Conservation (phyloP, 2,113 vertebrate genomes). For the Nycticryphes semicollaris region DNA sequence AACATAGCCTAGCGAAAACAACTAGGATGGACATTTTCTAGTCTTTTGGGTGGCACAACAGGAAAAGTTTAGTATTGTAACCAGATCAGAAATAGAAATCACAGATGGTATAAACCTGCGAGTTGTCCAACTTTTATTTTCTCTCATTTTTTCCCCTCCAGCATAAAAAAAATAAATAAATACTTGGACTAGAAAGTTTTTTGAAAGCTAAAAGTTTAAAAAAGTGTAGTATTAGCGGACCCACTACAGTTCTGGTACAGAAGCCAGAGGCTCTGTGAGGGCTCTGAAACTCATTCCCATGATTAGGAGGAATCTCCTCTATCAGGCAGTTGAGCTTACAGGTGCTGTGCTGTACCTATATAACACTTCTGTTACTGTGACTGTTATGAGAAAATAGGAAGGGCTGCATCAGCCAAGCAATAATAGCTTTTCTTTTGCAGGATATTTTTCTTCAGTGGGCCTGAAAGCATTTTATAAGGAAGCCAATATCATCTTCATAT, state of each 20-base stretch:
- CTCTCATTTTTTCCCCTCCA: background rate
- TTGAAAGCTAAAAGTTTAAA: background rate
- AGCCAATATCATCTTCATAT: background rate
- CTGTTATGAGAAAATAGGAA: background rate
- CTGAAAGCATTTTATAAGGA: slow-evolving; percentile 9
- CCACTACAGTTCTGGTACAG: background rate
- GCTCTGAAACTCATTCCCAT: background rate
- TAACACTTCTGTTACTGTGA: background rate
- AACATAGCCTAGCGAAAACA: slow-evolving; percentile 47
- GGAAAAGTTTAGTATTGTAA: background rate
- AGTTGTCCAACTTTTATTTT: background rate
- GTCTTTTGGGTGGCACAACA: background rate
- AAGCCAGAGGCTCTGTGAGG: background rate
- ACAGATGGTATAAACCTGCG: background rate
- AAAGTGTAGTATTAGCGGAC: background rate
- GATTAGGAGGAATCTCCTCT: background rate
- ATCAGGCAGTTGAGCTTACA: background rate
- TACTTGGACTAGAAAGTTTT: background rate
- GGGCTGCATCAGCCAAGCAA: background rate
- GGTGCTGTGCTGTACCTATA: background rate
- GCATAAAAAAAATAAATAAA: background rate
- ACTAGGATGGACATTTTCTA: slow-evolving; percentile 48
- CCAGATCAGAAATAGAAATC: background rate
- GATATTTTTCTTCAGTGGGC: background rate
- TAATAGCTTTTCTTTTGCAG: background rate